A percentile compares a stretch with the other conserved stretches of the same genome.
Conservation (phyloP, 2,797 vertebrate genomes). For the Crenichthys baileyi region DNA sequence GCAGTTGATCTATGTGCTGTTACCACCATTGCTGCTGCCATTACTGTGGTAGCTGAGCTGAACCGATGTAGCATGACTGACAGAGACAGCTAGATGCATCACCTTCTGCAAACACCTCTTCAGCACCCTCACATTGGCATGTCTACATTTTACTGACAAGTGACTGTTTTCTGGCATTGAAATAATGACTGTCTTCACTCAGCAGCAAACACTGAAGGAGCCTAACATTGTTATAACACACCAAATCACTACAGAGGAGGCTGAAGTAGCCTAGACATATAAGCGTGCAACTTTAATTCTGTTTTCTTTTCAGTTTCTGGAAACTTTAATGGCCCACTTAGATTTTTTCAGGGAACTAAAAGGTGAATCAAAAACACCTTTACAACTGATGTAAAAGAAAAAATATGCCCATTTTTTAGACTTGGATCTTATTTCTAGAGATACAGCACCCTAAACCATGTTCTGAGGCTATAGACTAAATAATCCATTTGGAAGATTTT, state of each 20-base stretch:
- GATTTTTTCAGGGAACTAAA: not conserved
- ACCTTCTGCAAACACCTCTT: constrained; percentile 13
- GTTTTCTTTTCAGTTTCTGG: not conserved
- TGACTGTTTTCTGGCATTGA: constrained; percentile 4
- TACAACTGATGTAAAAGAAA: not conserved
- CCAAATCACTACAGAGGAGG: not conserved
- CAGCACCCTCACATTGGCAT: constrained; percentile 2
- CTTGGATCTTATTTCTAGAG: not conserved
- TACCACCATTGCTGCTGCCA: not conserved
- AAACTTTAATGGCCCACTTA: not conserved
- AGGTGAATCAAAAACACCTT: not conserved
- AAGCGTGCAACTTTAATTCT: not conserved
- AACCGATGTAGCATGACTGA: constrained; percentile 36
- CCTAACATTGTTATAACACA: not conserved
- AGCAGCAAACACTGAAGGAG: not conserved
- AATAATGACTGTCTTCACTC: constrained; percentile 12
- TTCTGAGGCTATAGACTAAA: not conserved
- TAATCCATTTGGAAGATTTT: not conserved
- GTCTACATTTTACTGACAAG: constrained; percentile 22
- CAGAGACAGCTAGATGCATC: constrained; percentile 44
- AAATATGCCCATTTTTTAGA: not conserved
- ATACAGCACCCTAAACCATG: not conserved
- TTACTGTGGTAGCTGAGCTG: constrained; percentile 17
- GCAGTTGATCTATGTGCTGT: constrained; percentile 51
- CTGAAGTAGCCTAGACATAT: not conserved